Percentiles rank a stretch among this genome's conserved stretches.
phyloP scores from a whole-genome alignment of 2,888 invertebrate species.

The Scelioninae gen. 1 region DNA sequence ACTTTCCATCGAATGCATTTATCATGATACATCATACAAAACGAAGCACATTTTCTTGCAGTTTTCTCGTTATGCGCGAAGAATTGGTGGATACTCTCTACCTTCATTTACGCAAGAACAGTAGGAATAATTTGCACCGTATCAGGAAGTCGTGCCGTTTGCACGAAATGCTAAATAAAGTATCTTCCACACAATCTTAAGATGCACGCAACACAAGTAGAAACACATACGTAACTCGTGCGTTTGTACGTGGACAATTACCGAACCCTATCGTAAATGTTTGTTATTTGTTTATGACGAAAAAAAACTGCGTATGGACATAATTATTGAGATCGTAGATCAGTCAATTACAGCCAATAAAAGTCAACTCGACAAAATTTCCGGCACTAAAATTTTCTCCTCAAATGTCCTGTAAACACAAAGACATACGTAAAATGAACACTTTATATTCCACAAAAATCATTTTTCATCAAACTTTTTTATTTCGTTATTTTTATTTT shows the following conservation, averaged over 20 bases:
- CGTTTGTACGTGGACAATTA: constrained; percentile 12
- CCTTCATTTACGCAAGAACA: constrained; percentile 63
- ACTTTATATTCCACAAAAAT: too few relatives aligned
- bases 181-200: constrained; percentile 47
- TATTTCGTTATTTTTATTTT: too few relatives aligned
- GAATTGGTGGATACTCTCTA: constrained; percentile 62
- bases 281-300: constrained; percentile 38
- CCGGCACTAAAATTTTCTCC: too few relatives aligned
- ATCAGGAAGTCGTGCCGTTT: constrained; percentile 48
- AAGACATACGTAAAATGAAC: too few relatives aligned
- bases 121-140: constrained; percentile 50
- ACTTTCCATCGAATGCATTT: constrained; percentile 61
- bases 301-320: constrained; percentile 4
- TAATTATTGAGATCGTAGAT: constrained; percentile 23
- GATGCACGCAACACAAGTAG: constrained; percentile 29
- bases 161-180: constrained; percentile 65
- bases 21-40: constrained; percentile 42
- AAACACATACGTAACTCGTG: constrained; percentile 7
- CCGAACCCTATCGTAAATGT: constrained; percentile 36
- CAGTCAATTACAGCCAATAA: constrained; percentile 13
- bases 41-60: constrained; percentile 47
- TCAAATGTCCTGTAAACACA: too few relatives aligned
- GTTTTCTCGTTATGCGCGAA: constrained; percentile 61
- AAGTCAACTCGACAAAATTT: background rate
- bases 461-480: too few relatives aligned